phyloP scores from a whole-genome alignment of 2,888 invertebrate species.

The Scaptomyza reducta region DNA sequence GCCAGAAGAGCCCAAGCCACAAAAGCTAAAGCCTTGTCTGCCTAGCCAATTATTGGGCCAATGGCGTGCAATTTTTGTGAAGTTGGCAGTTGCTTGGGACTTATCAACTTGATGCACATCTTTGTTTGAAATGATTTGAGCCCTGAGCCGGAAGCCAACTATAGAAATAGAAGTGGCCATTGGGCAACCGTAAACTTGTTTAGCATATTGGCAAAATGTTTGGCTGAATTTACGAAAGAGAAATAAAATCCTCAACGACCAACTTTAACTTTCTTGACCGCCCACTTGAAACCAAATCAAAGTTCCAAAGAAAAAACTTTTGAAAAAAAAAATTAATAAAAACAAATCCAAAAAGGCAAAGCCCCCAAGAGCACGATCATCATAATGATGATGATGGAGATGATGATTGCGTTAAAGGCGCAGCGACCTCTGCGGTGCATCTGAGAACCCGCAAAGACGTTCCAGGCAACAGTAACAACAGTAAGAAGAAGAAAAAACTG shows the following conservation, averaged over 20 bases:
- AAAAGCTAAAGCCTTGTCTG: slow-evolving; percentile 4
- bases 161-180: slow-evolving; percentile 68
- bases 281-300: slow-evolving; percentile 61
- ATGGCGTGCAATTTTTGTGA: slow-evolving; percentile 66
- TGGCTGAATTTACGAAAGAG: slow-evolving; percentile 44
- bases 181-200: slow-evolving; percentile 60
- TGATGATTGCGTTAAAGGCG: slow-evolving; percentile 39
- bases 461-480: slow-evolving; percentile 15
- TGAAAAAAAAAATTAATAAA: slow-evolving; percentile 9
- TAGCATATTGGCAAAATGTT: slow-evolving; percentile 73
- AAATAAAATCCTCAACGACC: slow-evolving; percentile 22
- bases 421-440: slow-evolving; percentile 63
- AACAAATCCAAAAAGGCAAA: slow-evolving; percentile 27
- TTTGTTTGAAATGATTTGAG: slow-evolving; percentile 70
- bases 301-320: slow-evolving; percentile 48
- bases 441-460: slow-evolving; percentile 44
- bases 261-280: slow-evolving; percentile 74
- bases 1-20: neutral
- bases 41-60: slow-evolving; percentile 64
- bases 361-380: slow-evolving; percentile 19
- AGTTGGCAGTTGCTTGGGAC: slow-evolving; percentile 49
- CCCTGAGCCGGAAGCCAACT: slow-evolving; percentile 62
- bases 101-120: slow-evolving; percentile 71
- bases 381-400: slow-evolving; percentile 25
- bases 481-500: slow-evolving; percentile 31